A percentile compares a stretch with the other conserved stretches of the same genome.
Conservation (phyloP, 2,888 invertebrate genomes). For the Heliconius charithonia region DNA sequence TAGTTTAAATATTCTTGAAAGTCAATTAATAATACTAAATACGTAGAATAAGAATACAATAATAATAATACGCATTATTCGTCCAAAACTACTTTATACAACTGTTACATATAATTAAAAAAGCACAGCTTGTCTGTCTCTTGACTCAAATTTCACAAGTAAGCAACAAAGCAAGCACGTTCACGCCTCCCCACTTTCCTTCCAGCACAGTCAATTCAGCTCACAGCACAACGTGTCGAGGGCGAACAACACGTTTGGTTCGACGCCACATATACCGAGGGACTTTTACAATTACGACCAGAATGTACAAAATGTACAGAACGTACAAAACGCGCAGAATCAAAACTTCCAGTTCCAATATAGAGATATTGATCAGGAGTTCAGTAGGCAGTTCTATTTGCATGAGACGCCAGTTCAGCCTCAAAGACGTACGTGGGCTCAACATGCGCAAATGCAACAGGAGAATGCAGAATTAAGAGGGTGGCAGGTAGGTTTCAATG, state of each 20-base stretch:
- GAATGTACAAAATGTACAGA: constrained; percentile 31
- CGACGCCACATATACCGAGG: constrained; percentile 78
- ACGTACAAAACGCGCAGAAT: constrained; percentile 30
- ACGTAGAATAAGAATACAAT: background rate
- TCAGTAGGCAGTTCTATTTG: constrained; percentile 88
- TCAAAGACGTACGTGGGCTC: constrained; percentile 87
- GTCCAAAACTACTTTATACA: too few relatives aligned
- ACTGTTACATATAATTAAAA: constrained; percentile 1
- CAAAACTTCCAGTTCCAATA: constrained; percentile 62
- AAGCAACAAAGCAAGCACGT: constrained; percentile 11
- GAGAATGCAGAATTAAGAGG: constrained; percentile 83
- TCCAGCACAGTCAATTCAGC: constrained; percentile 83
- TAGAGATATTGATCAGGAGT: constrained; percentile 63
- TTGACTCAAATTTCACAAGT: background rate
- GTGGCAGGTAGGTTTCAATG: constrained; percentile 68
- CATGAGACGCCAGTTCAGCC: constrained; percentile 86
- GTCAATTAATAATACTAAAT: background rate
- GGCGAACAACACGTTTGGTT: constrained; percentile 69
- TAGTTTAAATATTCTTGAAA: background rate
- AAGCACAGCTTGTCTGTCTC: constrained; percentile 24
- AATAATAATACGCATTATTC: background rate
- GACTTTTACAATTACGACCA: constrained; percentile 50
- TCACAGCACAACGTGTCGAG: constrained; percentile 81
- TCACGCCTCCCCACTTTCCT: constrained; percentile 49
- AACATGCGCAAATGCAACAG: constrained; percentile 83